Evolutionary conservation across 2,113 vertebrate species (phyloP).

Genomic region (Actenoides hombroni): DNA sequence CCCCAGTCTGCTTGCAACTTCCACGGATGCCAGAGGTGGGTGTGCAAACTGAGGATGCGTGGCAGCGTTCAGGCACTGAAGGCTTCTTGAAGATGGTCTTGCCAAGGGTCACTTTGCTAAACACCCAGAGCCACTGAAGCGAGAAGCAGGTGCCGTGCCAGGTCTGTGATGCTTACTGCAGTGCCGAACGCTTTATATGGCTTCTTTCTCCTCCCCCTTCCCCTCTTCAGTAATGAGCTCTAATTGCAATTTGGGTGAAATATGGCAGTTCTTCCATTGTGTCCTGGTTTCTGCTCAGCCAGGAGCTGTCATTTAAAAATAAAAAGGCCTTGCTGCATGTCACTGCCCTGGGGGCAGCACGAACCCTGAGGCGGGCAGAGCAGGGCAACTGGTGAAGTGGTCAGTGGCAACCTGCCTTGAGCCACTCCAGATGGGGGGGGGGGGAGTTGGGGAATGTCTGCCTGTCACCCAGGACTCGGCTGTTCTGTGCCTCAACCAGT

Average conservation of each 20-base stretch:
- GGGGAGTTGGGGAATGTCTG: not conserved
- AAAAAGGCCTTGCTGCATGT: not conserved
- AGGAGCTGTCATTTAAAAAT: not conserved
- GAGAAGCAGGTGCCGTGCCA: not conserved
- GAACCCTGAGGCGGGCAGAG: not conserved
- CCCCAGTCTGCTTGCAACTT: not conserved
- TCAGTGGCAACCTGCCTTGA: not conserved
- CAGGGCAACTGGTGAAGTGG: accelerated
- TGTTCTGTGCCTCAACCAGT: accelerated
- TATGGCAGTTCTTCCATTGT: not conserved
- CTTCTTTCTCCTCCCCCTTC: not conserved
- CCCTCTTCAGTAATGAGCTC: not conserved
- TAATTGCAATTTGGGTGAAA: not conserved
- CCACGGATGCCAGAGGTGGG: not conserved
- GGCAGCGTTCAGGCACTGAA: not conserved
- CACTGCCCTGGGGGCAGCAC: not conserved
- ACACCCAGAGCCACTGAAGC: not conserved
- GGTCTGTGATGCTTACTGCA: not conserved
- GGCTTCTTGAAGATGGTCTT: not conserved
- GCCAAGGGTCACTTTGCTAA: not conserved
- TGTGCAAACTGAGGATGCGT: accelerated
- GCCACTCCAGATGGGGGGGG: not conserved
- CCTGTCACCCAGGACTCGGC: not conserved
- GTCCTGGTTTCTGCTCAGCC: not conserved
- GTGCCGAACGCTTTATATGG: not conserved